Evolutionary conservation across 1,140 invertebrate species (phyloP), one percentile per base, ranked within the genome.

Genomic region (Bombus waltoni): DNA sequence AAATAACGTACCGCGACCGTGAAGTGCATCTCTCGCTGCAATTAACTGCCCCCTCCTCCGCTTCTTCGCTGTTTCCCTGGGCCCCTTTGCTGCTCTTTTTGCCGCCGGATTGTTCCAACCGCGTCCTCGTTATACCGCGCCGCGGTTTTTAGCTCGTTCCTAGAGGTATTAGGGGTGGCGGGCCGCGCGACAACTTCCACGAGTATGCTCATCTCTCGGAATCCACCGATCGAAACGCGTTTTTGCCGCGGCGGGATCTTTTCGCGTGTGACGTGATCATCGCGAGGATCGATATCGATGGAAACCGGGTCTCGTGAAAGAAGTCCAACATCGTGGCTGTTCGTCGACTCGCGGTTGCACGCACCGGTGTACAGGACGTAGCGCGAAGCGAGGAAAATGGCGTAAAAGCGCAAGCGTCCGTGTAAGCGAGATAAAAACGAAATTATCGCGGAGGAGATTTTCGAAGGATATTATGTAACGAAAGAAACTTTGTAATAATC

Each of bases 1-100:
- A 90, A 90, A 89, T 84, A 78, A 89, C 73, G 40, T 32, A 32
- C 77, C 38, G 42, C 62, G 85, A 47, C 65, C 72, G 47, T 76
- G 80, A 75, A 47, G 71, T 53, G 77, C 83, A 73, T 85, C 59
- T 53, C 40, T 59, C 82, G 83, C 70, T 38, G 87, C 74, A 74
- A 88, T 83, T 86, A 88, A 89, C 38, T 81, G 28, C 22, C 47
- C 71, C 75, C 35, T 18, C 40, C 25, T 59, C 18, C 15, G 11
- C 71, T 25, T 28, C 57, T 38, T 40, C 25, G 35, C 15, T 28
- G 42, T 15, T n/a, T 28, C 76, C 18, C 8, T 18, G 32, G 2
- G 44, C 5, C 62, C 59, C 44, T 66, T 47, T 22, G 59, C 38
- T 75, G 38, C n/a, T 78, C 62, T 82, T 86, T 83, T 78, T 74